These are phyloP conservation scores for Sebastes schlegelii DNA, from an alignment of 2,113 vertebrate species.

Conservation along the genomic window DNA sequence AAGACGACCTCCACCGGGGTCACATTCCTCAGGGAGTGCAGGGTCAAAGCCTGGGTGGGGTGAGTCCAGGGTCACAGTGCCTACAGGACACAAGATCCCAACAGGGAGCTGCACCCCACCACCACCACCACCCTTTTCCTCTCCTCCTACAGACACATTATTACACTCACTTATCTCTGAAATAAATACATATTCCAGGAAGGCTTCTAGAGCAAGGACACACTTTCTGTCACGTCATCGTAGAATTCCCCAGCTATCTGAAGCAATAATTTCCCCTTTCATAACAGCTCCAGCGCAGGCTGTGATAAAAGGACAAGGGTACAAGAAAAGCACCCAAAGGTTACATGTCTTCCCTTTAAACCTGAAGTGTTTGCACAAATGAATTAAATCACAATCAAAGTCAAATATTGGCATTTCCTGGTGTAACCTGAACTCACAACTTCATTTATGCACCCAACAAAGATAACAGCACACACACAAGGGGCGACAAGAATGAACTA, in stretches of 20 bases:
- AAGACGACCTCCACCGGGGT: conserved; percentile 72
- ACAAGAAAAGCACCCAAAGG: conserved; percentile 26
- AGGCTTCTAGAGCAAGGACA: conserved; percentile 4
- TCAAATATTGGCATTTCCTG: conserved; percentile 60
- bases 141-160: conserved; percentile 1
- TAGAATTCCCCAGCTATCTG: conserved; percentile 25
- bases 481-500: background rate
- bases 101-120: conserved; percentile 27
- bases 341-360: conserved; percentile 17
- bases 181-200: conserved; percentile 2
- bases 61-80: conserved; percentile 79
- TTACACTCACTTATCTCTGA: conserved; percentile 25
- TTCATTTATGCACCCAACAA: background rate
- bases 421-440: conserved; percentile 21
- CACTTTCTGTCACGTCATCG: conserved; percentile 5
- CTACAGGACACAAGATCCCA: conserved; percentile 73
- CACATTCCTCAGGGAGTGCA: conserved; percentile 81
- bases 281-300: background rate
- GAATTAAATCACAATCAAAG: conserved; percentile 32
- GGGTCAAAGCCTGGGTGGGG: conserved; percentile 82
- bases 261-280: conserved; percentile 26
- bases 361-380: conserved; percentile 15
- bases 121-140: background rate
- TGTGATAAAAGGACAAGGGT: conserved; percentile 22
- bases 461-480: background rate